Conservation (phyloP, 2,113 vertebrate species). For the Columba janthina region DNA sequence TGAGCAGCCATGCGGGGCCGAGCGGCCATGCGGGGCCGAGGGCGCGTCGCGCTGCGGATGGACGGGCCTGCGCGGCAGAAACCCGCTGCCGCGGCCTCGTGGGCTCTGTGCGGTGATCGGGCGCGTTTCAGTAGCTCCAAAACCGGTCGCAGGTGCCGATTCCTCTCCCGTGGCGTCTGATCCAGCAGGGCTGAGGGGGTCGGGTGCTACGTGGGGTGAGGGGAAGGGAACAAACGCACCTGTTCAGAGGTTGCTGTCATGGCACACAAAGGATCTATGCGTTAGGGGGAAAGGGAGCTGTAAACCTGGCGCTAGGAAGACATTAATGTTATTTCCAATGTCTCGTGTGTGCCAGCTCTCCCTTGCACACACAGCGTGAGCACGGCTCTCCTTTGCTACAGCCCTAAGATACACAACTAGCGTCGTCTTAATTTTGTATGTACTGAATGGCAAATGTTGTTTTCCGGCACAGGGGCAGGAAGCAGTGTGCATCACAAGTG, state of each 20-base stretch:
- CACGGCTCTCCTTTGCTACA: background rate
- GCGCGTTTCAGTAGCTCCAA: background rate
- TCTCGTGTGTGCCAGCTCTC: background rate
- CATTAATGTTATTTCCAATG: background rate
- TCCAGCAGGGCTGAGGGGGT: background rate
- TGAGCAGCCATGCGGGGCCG: no score
- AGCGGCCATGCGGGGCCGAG: background rate
- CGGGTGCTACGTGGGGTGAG: background rate
- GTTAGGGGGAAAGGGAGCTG: background rate
- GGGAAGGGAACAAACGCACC: fast-evolving
- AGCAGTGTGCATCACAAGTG: constrained; percentile 99
- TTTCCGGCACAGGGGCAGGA: constrained; percentile 85
- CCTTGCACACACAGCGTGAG: background rate
- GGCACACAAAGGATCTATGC: background rate
- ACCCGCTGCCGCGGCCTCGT: background rate
- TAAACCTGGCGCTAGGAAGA: background rate
- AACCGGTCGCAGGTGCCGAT: background rate
- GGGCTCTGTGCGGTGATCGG: background rate
- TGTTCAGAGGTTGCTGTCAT: background rate
- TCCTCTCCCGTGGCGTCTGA: background rate
- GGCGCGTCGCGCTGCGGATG: background rate
- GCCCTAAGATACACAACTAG: background rate
- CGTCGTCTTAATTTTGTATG: background rate
- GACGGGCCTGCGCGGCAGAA: background rate
- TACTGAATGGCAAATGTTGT: background rate